Base-by-base conservation (phyloP, 1,140 invertebrate genomes). In the Chironomus striatipennis region DNA sequence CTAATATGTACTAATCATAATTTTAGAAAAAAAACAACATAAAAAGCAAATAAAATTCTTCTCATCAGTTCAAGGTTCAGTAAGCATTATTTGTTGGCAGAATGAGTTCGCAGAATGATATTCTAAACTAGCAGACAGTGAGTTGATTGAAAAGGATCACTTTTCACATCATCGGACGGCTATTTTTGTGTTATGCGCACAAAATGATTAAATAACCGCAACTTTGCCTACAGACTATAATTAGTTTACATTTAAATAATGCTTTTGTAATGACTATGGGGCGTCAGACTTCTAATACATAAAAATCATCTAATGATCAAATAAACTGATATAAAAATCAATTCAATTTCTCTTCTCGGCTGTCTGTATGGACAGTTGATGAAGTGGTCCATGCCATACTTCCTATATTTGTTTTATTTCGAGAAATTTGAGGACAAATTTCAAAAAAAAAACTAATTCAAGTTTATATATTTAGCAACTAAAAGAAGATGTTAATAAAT, bases 71-170 rank as follows among this genome's bases (percentile, higher is more conserved):
- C 47, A 57, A 57, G 47, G 47, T 57, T 57, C 47, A 57, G 12
- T 57, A 57, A n/a, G n/a, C 12, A 57, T 57, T 57, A 57, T 5
- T 57, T 15, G n/a, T 57, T 57, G 47, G 47, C 47, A 57, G 47
- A 57, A 57, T 57, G 47, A 57, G 47, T 57, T 57, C 47, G 12
- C 12, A n/a, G 9, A 1, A 34, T 34, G 24, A 34, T 1, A 34
- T 34, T 34, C 24, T 34, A 34, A 34, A 34, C 24, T 34, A 34
- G 24, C 24, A 34, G 24, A 34, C 24, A 57, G 8, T 12, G 12
- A 57, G n/a, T 57, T 57, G 47, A 57, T 57, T 57, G 47, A n/a
- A 57, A 57, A 57, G 47, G 47, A 57, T 57, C 47, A n/a, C n/a
- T n/a, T 57, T 57, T 57, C 12, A 57, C 24, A 34, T 34, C 24